Base-by-base conservation (phyloP, 2,113 vertebrate species). In the Rhea americana region DNA sequence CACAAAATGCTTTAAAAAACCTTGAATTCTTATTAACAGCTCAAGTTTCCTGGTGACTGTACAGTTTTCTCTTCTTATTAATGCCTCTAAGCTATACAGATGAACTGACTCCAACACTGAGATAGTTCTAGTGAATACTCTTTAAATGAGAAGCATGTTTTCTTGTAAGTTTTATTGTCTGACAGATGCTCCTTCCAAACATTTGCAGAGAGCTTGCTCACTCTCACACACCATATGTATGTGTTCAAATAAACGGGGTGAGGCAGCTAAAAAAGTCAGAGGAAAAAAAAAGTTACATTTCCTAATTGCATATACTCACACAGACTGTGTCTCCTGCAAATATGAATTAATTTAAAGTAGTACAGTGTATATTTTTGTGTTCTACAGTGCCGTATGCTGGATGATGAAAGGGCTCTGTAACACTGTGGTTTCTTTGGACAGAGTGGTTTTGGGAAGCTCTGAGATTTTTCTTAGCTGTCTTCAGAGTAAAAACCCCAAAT, bases 101-200 rank as follows among this genome's bases (percentile, higher is more conserved):
- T 78, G 82, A 90, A 91, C 65, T 18, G 91, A 75, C 61, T 94
- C 96, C 84, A 92, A 59, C 28, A 30, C 90, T 95, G 92, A 79
- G 94, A 91, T 77, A 85, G 77, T 83, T 92, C 82, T 93, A 56
- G 75, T 66, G 85, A 85, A 93, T 94, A 90, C 77, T 63, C 70
- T 96, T 94, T 90, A 91, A 90, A 93, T 93, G 91, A 97, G 93
- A 96, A 96, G 89, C 95, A 91, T 94, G 89, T 94, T 96, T 96
- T 90, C 90, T 91, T 92, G 74, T 91, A 82, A 93, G 87, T 94
- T 96, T 96, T 95, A 96, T 95, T 96, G 94, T 93, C 91, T 91
- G 89, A 96, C 94, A 96, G 97, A 94, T 96, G 95, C 94, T 95
- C 59, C 74, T 95, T 93, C 93, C 92, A 96, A 96, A 96, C 93